Evolutionary conservation across 2,888 invertebrate species (phyloP), one percentile per base, ranked within the genome.

Genomic region (Charanyca ferruginea): DNA sequence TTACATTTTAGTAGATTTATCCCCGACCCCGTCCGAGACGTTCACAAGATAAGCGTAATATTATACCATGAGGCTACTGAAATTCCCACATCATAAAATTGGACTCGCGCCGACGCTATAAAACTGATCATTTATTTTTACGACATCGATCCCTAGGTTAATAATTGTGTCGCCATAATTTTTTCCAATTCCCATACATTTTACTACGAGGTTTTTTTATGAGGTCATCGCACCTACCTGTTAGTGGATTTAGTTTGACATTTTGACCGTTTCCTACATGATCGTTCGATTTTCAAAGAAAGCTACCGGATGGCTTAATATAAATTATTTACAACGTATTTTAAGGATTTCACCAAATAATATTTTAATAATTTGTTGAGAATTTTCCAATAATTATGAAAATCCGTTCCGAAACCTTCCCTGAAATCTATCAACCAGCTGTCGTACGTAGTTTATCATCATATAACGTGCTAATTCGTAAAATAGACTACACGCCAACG

Each of bases 121-220:
- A 92, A 92, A 88, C 77, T 83, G 90, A 90, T 91, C 91, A 90
- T 93, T 93, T 91, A 91, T 87, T 93, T 94, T 93, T 93, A 94
- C 87, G 90, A 88, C 88, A 86, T 86, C 88, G 89, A 89, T 88
- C 89, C 91, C 88, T 82, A 77, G 86, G 86, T 89, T 88, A 89
- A 92, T 94, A 92, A 94, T 93, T 92, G 90, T 89, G 89, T 89
- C 85, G 81, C 85, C 85, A 86, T 91, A 88, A 88, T 89, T 89
- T 89, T 83, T 73, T 82, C 82, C 83, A 80, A 83, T 85, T 81
- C 82, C 82, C 79, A 85, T 85, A 82, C 76, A 82, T 80, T 84
- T 85, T 80, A 80, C 77, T 78, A 55, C 57, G 66, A 73, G 66
- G 49, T 63, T 68, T 79, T 79, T 85, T 77, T 83, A 80, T 60